Conservation (phyloP, 92 coral and sea anemone genomes). For the Porites rus region DNA sequence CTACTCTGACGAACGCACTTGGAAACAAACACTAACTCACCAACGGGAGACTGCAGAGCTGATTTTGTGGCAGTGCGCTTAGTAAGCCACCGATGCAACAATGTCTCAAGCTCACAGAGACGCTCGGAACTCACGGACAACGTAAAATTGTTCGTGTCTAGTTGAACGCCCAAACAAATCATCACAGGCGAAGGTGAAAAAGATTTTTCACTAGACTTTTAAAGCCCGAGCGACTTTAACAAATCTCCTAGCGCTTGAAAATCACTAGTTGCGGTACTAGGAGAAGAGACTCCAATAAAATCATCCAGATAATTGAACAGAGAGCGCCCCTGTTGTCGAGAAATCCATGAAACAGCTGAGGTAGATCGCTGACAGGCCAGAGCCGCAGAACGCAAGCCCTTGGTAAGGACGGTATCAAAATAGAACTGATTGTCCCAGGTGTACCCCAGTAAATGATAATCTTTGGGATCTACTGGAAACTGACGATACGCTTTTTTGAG, state of each 20-base stretch:
- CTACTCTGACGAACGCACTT: constrained; percentile 51
- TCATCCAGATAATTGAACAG: constrained; percentile 65
- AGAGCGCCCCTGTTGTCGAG: neutral
- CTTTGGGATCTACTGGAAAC: constrained; percentile 50
- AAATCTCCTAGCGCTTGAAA: constrained; percentile 2
- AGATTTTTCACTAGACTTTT: constrained; percentile 49
- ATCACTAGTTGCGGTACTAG: neutral
- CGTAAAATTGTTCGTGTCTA: constrained; percentile 42
- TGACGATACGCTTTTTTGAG: neutral
- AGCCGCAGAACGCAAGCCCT: constrained; percentile 64
- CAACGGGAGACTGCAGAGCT: constrained; percentile 49
- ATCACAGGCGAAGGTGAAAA: constrained; percentile 29
- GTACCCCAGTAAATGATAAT: constrained; percentile 42
- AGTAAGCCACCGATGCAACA: constrained; percentile 15
- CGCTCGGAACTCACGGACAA: constrained; percentile 38
- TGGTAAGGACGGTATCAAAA: constrained; percentile 50
- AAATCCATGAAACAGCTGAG: constrained; percentile 35
- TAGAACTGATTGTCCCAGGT: constrained; percentile 45
- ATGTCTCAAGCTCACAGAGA: constrained; percentile 24
- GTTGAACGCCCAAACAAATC: constrained; percentile 46
- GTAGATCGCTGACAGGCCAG: constrained; percentile 66
- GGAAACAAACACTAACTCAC: constrained; percentile 16
- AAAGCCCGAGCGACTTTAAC: constrained; percentile 32
- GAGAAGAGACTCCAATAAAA: constrained; percentile 38
- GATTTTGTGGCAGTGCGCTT: constrained; percentile 24